Conservation (phyloP, 2,888 invertebrate genomes). For the Flabesymbios commensalis region DNA sequence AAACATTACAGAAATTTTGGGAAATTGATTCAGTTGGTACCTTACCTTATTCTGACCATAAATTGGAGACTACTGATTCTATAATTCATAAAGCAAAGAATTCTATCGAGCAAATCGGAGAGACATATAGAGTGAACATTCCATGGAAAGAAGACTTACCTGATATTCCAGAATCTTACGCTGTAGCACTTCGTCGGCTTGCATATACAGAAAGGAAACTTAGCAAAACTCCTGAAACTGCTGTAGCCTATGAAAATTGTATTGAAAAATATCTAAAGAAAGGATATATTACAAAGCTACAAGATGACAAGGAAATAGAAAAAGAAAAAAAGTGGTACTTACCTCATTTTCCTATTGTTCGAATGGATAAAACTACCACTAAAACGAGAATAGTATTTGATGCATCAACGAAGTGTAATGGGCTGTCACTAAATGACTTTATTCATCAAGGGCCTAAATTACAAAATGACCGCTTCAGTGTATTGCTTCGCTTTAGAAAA, state of each 20-base stretch:
- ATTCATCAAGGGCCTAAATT: slow-evolving; percentile 39
- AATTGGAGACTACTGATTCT: too few species aligned
- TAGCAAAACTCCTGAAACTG: slow-evolving; percentile 12
- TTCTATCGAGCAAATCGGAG: background rate
- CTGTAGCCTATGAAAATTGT: slow-evolving; percentile 12
- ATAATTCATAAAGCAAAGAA: background rate
- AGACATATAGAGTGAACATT: background rate
- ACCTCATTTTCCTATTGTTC: slow-evolving; percentile 30
- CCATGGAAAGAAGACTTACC: background rate
- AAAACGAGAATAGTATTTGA: slow-evolving; percentile 22
- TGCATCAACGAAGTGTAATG: background rate
- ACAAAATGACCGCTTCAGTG: slow-evolving; percentile 29
- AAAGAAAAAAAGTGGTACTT: slow-evolving; percentile 25
- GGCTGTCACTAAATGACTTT: slow-evolving; percentile 12
- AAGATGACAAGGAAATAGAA: background rate
- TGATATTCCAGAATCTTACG: background rate
- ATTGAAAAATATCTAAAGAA: slow-evolving; percentile 25
- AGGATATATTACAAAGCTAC: slow-evolving; percentile 22
- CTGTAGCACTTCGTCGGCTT: slow-evolving; percentile 12
- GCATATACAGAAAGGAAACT: slow-evolving; percentile 24
- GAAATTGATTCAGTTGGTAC: background rate
- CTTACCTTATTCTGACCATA: too few species aligned
- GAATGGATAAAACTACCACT: slow-evolving; percentile 17
- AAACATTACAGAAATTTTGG: background rate
- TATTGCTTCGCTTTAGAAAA: slow-evolving; percentile 15